phyloP scores from a whole-genome alignment of 2,888 invertebrate genomes.

The Ligdia adustata region DNA sequence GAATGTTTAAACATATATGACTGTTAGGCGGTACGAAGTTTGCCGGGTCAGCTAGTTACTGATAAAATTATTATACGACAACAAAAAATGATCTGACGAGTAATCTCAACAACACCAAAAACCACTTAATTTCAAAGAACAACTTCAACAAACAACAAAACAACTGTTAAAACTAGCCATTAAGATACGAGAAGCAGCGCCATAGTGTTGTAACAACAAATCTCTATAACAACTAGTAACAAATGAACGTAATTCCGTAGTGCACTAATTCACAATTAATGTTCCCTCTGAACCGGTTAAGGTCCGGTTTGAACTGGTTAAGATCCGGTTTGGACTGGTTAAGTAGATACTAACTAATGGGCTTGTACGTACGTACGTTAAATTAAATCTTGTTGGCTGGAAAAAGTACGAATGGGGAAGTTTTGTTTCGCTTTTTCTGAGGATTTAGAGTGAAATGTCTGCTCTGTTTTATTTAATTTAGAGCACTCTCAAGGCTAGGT shows the following conservation, averaged over 20 bases:
- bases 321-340: conserved; percentile 59
- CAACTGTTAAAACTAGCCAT: conserved; percentile 22
- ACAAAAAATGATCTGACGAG: no score
- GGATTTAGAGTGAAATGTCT: conserved; percentile 9
- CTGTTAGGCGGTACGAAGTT: no score
- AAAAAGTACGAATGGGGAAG: conserved; percentile 29
- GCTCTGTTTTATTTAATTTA: conserved; percentile 13
- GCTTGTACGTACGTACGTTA: conserved; percentile 39
- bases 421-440: conserved; percentile 28
- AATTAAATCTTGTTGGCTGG: conserved; percentile 39
- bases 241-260: conserved; percentile 56
- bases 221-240: conserved; percentile 54
- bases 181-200: conserved; percentile 20
- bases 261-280: conserved; percentile 69
- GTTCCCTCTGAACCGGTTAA: conserved; percentile 45
- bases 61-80: no score
- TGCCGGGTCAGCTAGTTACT: no score
- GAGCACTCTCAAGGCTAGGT: no score
- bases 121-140: conserved; percentile 16
- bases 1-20: no score
- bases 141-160: conserved; percentile 14
- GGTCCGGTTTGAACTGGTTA: conserved; percentile 40
- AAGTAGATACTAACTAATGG: conserved; percentile 53
- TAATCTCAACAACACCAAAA: conserved; percentile 2
- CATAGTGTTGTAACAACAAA: conserved; percentile 34